A percentile compares a stretch with the other conserved stretches of the same genome.
Evolutionary conservation across 2,113 vertebrate genomes (phyloP).

Genomic region (Mirza zaza): DNA sequence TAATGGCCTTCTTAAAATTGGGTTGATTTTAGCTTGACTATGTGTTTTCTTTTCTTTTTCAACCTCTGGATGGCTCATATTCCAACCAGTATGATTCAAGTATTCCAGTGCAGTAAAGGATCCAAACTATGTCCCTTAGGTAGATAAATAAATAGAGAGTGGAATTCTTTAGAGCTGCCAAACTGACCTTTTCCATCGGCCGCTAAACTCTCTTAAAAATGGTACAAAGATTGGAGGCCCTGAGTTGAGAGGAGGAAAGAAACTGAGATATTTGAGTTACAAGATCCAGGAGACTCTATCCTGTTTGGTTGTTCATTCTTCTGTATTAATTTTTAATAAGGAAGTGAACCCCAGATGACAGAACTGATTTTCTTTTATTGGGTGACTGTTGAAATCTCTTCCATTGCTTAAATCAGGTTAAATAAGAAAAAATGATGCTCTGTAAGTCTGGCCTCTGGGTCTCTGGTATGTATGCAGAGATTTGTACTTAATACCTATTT

Average conservation of each 20-base stretch:
- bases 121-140: conserved; percentile 33
- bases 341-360: conserved; percentile 51
- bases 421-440: background rate
- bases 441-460: conserved; percentile 3
- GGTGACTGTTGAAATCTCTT: conserved; percentile 33
- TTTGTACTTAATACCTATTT: background rate
- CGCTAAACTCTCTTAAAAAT: background rate
- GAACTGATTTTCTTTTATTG: conserved; percentile 34
- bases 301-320: background rate
- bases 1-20: conserved; percentile 8
- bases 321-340: conserved; percentile 51
- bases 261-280: background rate
- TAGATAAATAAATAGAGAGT: conserved; percentile 65
- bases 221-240: background rate
- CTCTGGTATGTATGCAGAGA: background rate
- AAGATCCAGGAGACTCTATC: background rate
- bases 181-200: conserved; percentile 20
- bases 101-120: conserved; percentile 39
- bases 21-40: conserved; percentile 32
- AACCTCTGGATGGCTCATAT: conserved; percentile 17
- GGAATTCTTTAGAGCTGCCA: conserved; percentile 46
- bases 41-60: conserved; percentile 59
- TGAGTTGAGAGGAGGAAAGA: background rate
- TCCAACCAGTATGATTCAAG: conserved; percentile 52
- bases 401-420: conserved; percentile 41